Conservation (phyloP, 2,888 invertebrate genomes). For the Drosophila seclusa region DNA sequence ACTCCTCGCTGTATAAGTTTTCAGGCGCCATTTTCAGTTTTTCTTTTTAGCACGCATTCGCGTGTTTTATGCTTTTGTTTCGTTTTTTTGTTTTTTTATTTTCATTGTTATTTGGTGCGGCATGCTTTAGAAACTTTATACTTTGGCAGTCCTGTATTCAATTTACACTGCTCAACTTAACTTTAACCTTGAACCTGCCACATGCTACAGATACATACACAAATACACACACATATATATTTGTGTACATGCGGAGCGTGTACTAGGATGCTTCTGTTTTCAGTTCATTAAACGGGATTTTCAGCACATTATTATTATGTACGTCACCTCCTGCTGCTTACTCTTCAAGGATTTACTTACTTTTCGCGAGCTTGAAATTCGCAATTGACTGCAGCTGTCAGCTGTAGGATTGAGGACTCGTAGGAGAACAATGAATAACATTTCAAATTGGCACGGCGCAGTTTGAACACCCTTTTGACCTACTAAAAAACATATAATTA, state of each 20-base stretch:
- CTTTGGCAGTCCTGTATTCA: conserved; percentile 34
- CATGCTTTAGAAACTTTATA: conserved; percentile 53
- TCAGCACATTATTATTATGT: conserved; percentile 64
- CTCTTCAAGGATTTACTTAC: conserved; percentile 51
- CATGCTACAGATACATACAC: conserved; percentile 21
- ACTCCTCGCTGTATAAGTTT: conserved; percentile 21
- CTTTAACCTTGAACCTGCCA: conserved; percentile 53
- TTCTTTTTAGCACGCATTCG: conserved; percentile 55
- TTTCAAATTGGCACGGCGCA: neutral
- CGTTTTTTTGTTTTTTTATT: conserved; percentile 4
- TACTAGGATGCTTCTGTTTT: conserved; percentile 57
- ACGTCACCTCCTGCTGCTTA: conserved; percentile 32
- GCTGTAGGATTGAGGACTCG: conserved; percentile 5
- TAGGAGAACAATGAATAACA: neutral
- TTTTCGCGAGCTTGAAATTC: conserved; percentile 6
- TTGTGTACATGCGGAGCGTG: conserved; percentile 6
- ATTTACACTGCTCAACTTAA: conserved; percentile 28
- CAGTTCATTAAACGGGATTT: conserved; percentile 75
- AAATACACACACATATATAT: neutral
- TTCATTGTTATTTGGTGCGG: conserved; percentile 8
- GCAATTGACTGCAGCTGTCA: conserved; percentile 30
- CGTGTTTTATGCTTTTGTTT: conserved; percentile 41
- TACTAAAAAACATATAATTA: neutral
- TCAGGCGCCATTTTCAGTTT: conserved; percentile 49
- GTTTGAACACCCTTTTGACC: conserved; percentile 12